phyloP scores from a whole-genome alignment of 2,113 vertebrate species.

The Chaenocephalus aceratus region DNA sequence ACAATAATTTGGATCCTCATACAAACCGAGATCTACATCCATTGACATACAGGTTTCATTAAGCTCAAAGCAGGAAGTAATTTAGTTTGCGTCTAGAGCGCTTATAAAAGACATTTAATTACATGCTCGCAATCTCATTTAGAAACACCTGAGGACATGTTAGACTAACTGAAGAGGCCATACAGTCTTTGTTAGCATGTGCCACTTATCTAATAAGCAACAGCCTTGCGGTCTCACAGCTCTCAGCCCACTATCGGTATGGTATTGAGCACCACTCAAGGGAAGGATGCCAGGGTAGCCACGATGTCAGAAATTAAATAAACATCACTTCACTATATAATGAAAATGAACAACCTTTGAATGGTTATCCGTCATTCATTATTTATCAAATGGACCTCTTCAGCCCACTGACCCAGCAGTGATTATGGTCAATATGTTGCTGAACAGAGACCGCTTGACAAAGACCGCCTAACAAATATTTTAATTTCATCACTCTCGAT shows the following conservation, averaged over 20 bases:
- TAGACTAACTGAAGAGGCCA: conserved; percentile 90
- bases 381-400: conserved; percentile 69
- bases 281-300: conserved; percentile 51
- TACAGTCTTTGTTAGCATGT: conserved; percentile 91
- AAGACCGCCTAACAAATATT: conserved; percentile 63
- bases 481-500: conserved; percentile 77
- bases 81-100: conserved; percentile 86
- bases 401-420: conserved; percentile 73
- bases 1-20: conserved; percentile 90
- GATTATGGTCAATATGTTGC: conserved; percentile 74
- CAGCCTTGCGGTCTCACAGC: conserved; percentile 61
- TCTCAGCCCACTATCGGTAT: conserved; percentile 31
- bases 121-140: conserved; percentile 92
- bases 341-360: conserved; percentile 80
- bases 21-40: conserved; percentile 93
- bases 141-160: conserved; percentile 95
- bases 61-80: conserved; percentile 96
- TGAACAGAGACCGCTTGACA: conserved; percentile 64
- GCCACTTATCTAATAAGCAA: conserved; percentile 92
- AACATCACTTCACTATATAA: conserved; percentile 71
- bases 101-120: conserved; percentile 92
- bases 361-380: conserved; percentile 74
- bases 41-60: conserved; percentile 97
- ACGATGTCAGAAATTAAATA: conserved; percentile 76
- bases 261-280: conserved; percentile 36